Evolutionary conservation across 2,888 invertebrate species (phyloP), one percentile per base, ranked within the genome.

Genomic region (Drosophila cyrtoloma): DNA sequence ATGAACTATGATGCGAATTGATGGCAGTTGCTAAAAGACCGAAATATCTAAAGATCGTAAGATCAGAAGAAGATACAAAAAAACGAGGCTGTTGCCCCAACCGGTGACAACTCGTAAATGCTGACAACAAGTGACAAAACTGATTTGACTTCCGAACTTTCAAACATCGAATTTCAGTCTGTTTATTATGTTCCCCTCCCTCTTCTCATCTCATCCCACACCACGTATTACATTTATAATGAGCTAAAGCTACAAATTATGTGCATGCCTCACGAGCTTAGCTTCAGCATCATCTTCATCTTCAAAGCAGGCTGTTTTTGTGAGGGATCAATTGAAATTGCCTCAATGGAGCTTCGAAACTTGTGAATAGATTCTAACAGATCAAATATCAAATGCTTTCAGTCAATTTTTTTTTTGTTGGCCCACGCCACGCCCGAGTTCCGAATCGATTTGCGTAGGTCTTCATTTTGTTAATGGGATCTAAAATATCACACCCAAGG

Each of bases 61-160:
- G 42, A 79, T 32, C 12, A 63, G 10, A 42, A 30, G 19, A 35
- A n/a, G 39, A 47, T 4, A 28, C 35, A 19, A n/a, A 44, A 22
- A 52, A 56, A 32, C 35, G 42, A 39, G 66, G 42, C 51, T 42
- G 50, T 1, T 56, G 56, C 42, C 51, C 55, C n/a, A 60, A 67
- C 73, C 73, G 69, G 66, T 74, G 68, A 81, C 78, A 84, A 81
- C 66, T 73, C 71, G 73, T 77, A 68, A 75, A 75, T 71, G 61
- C 60, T 39, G 42, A 70, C 78, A 81, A 72, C 71, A 85, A 82
- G 88, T 76, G 70, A 66, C 75, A 72, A 78, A 78, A 71, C 53
- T 73, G 70, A 70, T 75, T 80, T 70, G 77, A 90, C 86, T 86
- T 90, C 86, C 89, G 86, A 86, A 88, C 86, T 86, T 88, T 86